These are phyloP conservation scores for Drosophila repleta DNA, from an alignment of 1,140 invertebrate species.

Conservation along the genomic window DNA sequence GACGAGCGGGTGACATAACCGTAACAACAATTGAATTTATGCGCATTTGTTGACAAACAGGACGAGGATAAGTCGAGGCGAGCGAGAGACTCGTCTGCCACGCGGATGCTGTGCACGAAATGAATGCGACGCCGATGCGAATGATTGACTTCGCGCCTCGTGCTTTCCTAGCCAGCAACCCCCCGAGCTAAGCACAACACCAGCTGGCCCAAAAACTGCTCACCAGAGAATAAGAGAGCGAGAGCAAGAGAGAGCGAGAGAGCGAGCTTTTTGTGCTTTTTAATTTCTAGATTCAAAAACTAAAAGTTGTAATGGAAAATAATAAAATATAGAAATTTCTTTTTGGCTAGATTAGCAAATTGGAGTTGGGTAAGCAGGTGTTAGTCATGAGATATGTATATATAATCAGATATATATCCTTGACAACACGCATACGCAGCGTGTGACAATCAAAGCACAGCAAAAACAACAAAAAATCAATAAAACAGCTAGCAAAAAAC, in stretches of 20 bases:
- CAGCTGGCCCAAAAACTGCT: constrained; percentile 6
- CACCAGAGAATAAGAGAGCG: constrained; percentile 1
- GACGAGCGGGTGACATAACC: constrained; percentile 39
- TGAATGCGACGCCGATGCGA: constrained; percentile 2
- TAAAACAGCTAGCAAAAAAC: constrained; percentile 44
- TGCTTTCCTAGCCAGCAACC: constrained; percentile 11
- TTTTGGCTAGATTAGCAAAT: constrained; percentile 30
- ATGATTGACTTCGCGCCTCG: constrained; percentile 15
- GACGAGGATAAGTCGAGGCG: constrained; percentile 1
- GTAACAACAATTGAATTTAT: constrained; percentile 41
- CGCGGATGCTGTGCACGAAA: constrained; percentile 55
- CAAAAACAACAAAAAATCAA: constrained; percentile 58
- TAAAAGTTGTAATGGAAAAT: constrained; percentile 45
- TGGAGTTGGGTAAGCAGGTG: background rate
- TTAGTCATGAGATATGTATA: background rate
- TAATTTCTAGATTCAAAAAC: constrained; percentile 26
- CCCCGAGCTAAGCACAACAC: background rate
- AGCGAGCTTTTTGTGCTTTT: constrained; percentile 44
- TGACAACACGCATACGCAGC: constrained; percentile 49
- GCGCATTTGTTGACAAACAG: constrained; percentile 57
- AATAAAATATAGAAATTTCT: constrained; percentile 47
- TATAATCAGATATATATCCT: constrained; percentile 2
- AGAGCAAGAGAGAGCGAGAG: background rate
- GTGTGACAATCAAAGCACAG: constrained; percentile 31
- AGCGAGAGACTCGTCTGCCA: constrained; percentile 30